phyloP scores from a whole-genome alignment of 2,888 invertebrate species.

The Antheraea assamensis region DNA sequence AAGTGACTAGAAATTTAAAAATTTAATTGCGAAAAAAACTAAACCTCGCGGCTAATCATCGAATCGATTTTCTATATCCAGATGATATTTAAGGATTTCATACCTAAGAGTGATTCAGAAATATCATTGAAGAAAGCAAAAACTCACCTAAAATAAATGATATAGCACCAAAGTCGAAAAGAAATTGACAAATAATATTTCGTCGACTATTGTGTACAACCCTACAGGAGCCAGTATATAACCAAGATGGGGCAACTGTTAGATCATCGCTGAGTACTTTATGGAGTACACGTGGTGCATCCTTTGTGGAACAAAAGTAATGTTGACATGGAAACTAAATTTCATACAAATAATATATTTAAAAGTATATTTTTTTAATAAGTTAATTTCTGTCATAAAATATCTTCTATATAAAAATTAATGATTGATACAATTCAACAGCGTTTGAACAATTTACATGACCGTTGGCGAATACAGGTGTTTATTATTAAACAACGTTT shows the following conservation, averaged over 20 bases:
- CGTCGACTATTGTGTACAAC: background rate
- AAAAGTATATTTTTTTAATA: background rate
- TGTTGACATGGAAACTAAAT: background rate
- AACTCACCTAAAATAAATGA: too few relatives aligned
- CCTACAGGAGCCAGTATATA: background rate
- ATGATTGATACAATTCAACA: too few relatives aligned
- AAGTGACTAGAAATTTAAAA: too few relatives aligned
- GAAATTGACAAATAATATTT: background rate
- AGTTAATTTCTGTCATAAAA: background rate
- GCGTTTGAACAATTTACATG: too few relatives aligned
- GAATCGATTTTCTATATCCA: too few relatives aligned
- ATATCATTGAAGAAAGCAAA: background rate
- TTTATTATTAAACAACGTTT: too few relatives aligned
- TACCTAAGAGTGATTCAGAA: background rate
- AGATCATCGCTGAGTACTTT: slow-evolving; percentile 10
- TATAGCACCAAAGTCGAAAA: too few relatives aligned
- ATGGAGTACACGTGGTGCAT: slow-evolving; percentile 7
- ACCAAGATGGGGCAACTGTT: slow-evolving; percentile 3
- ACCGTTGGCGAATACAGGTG: too few relatives aligned
- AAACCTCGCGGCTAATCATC: too few relatives aligned
- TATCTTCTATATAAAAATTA: background rate
- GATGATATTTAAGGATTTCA: too few relatives aligned
- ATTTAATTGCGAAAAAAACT: too few relatives aligned
- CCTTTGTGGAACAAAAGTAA: slow-evolving; percentile 7
- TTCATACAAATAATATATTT: background rate